A percentile compares a stretch with the other conserved stretches of the same genome.
These are phyloP conservation scores for Cyprinodon brontotheroides DNA, from an alignment of 2,113 vertebrate species.

Conservation along the genomic window DNA sequence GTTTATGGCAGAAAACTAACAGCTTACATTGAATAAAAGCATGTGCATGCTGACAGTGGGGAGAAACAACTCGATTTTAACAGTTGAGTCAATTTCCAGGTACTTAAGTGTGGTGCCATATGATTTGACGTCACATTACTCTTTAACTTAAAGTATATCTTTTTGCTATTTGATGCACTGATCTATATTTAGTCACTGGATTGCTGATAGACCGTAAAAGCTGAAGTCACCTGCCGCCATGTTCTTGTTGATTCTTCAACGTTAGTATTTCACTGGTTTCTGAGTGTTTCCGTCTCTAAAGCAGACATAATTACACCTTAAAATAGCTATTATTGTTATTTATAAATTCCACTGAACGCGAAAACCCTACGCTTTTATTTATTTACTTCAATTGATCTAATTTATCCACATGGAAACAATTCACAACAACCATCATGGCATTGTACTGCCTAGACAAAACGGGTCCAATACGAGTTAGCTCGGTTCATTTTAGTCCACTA, in stretches of 20 bases:
- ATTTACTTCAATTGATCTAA: too few species aligned
- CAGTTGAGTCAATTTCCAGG: neutral
- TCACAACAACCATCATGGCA: neutral
- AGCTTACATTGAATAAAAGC: neutral
- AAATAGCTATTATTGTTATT: neutral
- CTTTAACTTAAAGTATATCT: neutral
- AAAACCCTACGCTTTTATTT: neutral
- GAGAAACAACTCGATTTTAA: neutral
- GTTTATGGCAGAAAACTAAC: neutral
- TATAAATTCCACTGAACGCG: neutral
- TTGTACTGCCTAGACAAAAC: neutral
- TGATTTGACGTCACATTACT: neutral
- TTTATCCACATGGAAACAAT: neutral
- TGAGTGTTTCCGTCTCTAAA: neutral
- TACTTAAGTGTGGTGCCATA: neutral
- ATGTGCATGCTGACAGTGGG: neutral
- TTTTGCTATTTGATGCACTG: neutral
- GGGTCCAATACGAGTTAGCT: neutral
- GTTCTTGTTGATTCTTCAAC: too few species aligned
- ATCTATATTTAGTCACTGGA: too few species aligned
- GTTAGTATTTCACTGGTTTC: neutral
- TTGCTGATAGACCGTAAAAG: too few species aligned
- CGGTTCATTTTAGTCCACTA: neutral
- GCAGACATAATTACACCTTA: neutral
- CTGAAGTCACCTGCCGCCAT: too few species aligned